phyloP scores from a whole-genome alignment of 2,113 vertebrate species.

The Silurus glanis region DNA sequence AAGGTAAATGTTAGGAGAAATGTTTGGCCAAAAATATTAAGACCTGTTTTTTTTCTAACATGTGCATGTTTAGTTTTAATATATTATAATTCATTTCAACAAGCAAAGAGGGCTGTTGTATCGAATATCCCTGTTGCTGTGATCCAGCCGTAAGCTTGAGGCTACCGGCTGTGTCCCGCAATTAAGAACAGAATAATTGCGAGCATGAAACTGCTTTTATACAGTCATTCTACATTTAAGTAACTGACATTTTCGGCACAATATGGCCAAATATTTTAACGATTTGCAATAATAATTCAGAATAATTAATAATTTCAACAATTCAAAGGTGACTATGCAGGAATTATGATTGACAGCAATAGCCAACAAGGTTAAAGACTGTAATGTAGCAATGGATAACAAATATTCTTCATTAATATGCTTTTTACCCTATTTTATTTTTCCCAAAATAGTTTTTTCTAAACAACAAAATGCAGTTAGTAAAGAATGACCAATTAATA shows the following conservation, averaged over 20 bases:
- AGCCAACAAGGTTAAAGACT: background rate
- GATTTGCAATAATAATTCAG: background rate
- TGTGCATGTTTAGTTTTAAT: background rate
- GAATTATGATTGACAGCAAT: background rate
- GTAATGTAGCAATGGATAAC: background rate
- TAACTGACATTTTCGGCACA: background rate
- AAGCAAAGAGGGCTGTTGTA: background rate
- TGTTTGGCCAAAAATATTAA: background rate
- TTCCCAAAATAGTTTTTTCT: too few relatives aligned
- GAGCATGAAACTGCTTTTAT: background rate
- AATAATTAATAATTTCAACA: background rate
- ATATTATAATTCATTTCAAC: background rate
- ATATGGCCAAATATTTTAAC: background rate
- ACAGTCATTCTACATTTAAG: background rate
- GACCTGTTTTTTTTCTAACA: background rate
- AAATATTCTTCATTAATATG: background rate
- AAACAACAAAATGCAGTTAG: too few relatives aligned
- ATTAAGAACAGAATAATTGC: background rate
- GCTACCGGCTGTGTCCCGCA: background rate
- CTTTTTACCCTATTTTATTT: too few relatives aligned
- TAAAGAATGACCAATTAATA: too few relatives aligned
- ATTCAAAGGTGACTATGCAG: background rate
- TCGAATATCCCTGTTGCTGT: background rate
- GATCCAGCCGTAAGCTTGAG: background rate
- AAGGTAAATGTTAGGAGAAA: constrained; percentile 74